Evolutionary conservation across 1,140 invertebrate species (phyloP).

Genomic region (Scaptomyza graminum): DNA sequence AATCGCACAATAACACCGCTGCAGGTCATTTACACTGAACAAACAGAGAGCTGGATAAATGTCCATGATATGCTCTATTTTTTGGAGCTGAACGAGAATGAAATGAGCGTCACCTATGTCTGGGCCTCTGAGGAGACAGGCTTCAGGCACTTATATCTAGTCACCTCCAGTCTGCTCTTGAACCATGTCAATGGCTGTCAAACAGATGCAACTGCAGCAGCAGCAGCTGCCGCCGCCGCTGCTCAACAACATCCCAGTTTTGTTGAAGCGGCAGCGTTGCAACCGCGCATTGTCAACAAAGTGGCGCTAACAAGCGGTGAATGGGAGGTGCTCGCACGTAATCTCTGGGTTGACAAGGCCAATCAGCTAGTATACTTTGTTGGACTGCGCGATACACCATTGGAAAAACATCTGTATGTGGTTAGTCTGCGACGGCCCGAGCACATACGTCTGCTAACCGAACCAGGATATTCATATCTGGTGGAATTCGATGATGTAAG

Average conservation of each 20-base stretch:
- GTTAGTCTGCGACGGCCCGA: slow-evolving; percentile 88
- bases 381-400: slow-evolving; percentile 90
- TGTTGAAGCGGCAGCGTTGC: slow-evolving; percentile 68
- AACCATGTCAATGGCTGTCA: slow-evolving; percentile 67
- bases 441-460: slow-evolving; percentile 89
- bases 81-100: slow-evolving; percentile 85
- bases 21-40: slow-evolving; percentile 89
- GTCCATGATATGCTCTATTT: slow-evolving; percentile 95
- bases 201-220: slow-evolving; percentile 42
- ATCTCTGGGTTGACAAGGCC: slow-evolving; percentile 90
- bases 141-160: slow-evolving; percentile 94
- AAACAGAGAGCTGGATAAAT: slow-evolving; percentile 93
- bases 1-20: slow-evolving; percentile 76
- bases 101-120: slow-evolving; percentile 89
- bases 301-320: slow-evolving; percentile 90
- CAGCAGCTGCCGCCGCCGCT: slow-evolving; percentile 34
- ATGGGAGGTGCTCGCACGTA: slow-evolving; percentile 92
- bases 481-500: slow-evolving; percentile 91
- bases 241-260: slow-evolving; percentile 60
- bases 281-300: slow-evolving; percentile 76
- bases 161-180: slow-evolving; percentile 84
- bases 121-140: slow-evolving; percentile 97
- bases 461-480: slow-evolving; percentile 90
- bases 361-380: slow-evolving; percentile 92
- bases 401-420: slow-evolving; percentile 93